Evolutionary conservation across 2,113 vertebrate genomes (phyloP), one percentile per base, ranked within the genome.

Genomic region (Rhagologus leucostigma): DNA sequence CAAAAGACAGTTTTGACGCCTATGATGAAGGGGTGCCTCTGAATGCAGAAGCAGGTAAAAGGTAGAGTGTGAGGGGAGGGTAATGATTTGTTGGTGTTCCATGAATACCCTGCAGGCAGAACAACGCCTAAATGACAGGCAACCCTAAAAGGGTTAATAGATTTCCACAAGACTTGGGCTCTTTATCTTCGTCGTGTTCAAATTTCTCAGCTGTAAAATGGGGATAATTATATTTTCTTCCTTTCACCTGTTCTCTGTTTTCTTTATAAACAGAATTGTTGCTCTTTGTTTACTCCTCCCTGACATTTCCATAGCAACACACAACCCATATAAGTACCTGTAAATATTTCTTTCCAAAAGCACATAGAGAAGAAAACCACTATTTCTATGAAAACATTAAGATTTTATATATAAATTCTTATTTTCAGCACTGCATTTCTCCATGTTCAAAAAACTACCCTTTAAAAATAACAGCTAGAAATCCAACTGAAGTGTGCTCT

Each of bases 231-330:
- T 42, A 57, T 93, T 93, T 93, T 94, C 63, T 94, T 71, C 59
- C 41, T 88, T 84, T 82, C 50, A 77, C 59, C 33, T 73, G 5
- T 77, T 89, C 81, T 93, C 59, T 91, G n/a, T 65, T 87, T 93
- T 90, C 70, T 80, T 88, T 67, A 81, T 53, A 85, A 92, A 77
- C 46, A 86, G 68, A 93, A 95, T 37, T 67, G 12, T 56, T 62
- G 52, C 64, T 37, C 85, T 87, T 75, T 94, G 70, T 74, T 91
- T 94, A 83, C 13, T 12, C 27, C 14, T 84, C 67, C 64, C 42
- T 70, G 89, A 68, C 47, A 96, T 94, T 93, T 94, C 87, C 95
- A 96, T 93, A 91, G 93, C 71, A 95, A 93, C 93, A 79, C 67
- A 89, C 11, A 87, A 74, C 30, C 46, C 57, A 64, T 16, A 4